These are phyloP conservation scores for Gila orcuttii DNA, from an alignment of 2,113 vertebrate genomes.

Conservation along the genomic window DNA sequence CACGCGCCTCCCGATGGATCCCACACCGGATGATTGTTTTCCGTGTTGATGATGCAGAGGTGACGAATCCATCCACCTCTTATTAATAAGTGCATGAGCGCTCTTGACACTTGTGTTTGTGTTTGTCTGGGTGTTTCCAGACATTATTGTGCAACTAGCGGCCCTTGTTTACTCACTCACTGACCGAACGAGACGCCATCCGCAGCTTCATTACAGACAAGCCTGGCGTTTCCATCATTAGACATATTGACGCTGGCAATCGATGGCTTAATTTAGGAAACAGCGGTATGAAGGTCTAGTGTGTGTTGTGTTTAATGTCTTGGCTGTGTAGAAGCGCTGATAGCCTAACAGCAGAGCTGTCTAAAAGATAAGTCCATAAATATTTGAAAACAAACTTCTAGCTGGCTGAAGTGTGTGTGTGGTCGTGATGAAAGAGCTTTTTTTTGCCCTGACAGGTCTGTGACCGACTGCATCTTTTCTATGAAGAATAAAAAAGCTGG, in stretches of 20 bases:
- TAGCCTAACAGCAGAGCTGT: not conserved
- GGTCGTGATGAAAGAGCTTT: not conserved
- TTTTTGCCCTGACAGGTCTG: not conserved
- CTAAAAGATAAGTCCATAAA: not conserved
- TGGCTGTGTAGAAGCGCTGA: not conserved
- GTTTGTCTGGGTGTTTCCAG: not conserved
- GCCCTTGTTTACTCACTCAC: not conserved
- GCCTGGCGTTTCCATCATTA: not conserved
- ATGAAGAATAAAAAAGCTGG: not conserved
- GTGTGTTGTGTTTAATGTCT: constrained; percentile 8
- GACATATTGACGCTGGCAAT: not conserved
- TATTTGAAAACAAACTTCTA: not conserved
- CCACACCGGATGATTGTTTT: not conserved
- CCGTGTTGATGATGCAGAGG: not conserved
- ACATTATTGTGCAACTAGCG: not conserved
- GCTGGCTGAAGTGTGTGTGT: not conserved
- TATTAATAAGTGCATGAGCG: not conserved
- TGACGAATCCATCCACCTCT: not conserved
- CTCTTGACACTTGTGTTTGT: not conserved
- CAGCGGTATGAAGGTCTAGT: not conserved
- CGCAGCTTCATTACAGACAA: not conserved
- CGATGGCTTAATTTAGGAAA: constrained; percentile 4
- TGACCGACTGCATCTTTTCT: not conserved
- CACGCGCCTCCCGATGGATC: not conserved
- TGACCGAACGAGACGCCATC: constrained; percentile 5